These are phyloP conservation scores for Sinonovacula constricta DNA, from an alignment of 1,140 invertebrate genomes.

Conservation along the genomic window DNA sequence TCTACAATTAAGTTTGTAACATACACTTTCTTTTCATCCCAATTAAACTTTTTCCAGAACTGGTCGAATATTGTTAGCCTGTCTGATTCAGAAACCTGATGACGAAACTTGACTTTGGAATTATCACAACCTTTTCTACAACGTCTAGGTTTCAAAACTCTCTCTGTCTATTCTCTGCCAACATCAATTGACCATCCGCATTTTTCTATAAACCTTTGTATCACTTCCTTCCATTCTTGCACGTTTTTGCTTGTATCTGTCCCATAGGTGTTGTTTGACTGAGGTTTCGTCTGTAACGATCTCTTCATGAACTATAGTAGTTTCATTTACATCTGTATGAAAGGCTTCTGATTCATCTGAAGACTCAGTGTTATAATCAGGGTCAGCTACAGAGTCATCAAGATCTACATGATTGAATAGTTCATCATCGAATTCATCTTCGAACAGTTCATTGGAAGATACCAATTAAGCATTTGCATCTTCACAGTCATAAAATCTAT, in stretches of 20 bases:
- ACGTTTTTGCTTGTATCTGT: not conserved
- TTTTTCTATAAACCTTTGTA: not conserved
- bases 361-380: not conserved
- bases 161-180: not conserved
- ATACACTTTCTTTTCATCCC: not conserved
- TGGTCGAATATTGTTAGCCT: not conserved
- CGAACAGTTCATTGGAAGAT: too few species aligned
- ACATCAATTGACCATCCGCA: not conserved
- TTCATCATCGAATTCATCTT: too few species aligned
- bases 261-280: not conserved
- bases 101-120: not conserved
- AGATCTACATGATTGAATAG: not conserved
- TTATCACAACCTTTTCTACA: not conserved
- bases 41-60: not conserved
- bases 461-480: too few species aligned
- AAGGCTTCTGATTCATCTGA: not conserved
- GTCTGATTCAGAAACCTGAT: not conserved
- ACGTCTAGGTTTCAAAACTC: not conserved
- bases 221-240: not conserved
- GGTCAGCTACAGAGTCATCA: not conserved
- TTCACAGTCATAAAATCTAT: too few species aligned
- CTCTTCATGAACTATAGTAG: not conserved
- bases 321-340: not conserved
- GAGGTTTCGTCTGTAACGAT: not conserved
- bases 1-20: not conserved